Evolutionary conservation across 2,797 vertebrate genomes (phyloP).

Genomic region (Tympanoctomys barrerae): DNA sequence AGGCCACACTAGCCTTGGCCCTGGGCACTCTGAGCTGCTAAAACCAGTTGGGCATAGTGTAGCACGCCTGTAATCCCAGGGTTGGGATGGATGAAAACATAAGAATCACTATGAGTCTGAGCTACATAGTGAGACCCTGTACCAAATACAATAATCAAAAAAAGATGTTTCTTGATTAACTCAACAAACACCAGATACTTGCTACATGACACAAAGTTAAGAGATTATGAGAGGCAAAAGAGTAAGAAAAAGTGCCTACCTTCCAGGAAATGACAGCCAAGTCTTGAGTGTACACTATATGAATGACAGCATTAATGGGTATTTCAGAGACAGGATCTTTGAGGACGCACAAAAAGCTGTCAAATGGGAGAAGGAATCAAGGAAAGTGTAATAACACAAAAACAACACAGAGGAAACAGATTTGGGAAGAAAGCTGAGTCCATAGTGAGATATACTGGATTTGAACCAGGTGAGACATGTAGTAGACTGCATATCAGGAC

Average conservation of each 20-base stretch:
- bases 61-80: too few species aligned
- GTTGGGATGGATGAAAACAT: too few species aligned
- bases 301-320: not conserved
- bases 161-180: not conserved
- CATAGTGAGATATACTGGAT: not conserved
- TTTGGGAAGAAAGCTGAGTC: not conserved
- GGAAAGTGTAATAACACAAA: not conserved
- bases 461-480: not conserved
- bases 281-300: not conserved
- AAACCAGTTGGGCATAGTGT: too few species aligned
- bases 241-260: not conserved
- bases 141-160: too few species aligned
- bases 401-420: not conserved
- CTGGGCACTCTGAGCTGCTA: too few species aligned
- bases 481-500: not conserved
- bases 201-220: not conserved
- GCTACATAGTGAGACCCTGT: too few species aligned
- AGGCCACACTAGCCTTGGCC: too few species aligned
- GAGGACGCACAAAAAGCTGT: not conserved
- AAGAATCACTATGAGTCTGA: too few species aligned
- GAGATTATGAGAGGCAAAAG: not conserved
- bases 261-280: not conserved
- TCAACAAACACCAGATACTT: conserved; percentile 9
- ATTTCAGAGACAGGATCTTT: not conserved
- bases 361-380: not conserved